Evolutionary conservation across 1,140 invertebrate species (phyloP), one percentile per base, ranked within the genome.

Genomic region (Sarcophaga peregrina): DNA sequence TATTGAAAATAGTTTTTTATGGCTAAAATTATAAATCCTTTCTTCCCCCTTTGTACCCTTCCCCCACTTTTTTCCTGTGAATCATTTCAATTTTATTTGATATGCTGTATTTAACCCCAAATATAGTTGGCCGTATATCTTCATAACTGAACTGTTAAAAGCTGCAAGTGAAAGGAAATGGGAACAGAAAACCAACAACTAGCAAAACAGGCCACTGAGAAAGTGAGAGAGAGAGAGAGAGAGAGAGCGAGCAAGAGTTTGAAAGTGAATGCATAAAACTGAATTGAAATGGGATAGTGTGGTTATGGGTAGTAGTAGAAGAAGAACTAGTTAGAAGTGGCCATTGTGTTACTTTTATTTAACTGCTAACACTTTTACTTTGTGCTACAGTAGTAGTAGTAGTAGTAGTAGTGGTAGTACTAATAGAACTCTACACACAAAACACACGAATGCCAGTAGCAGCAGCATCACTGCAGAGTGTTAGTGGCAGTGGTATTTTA

Each of bases 71-170:
- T 68, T 20, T 17, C n/a, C 62, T 68, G n/a, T 78, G 48, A 78
- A 17, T 47, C 75, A 78, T 50, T 78, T 78, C 48, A 78, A 47
- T 78, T 78, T 78, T 78, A 78, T 78, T 78, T 78, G 47, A 50
- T 15, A 50, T 78, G 50, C 25, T 2, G n/a, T 78, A 78, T 78
- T 78, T 78, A 78, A 78, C 47, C 75, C 17, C 75, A 78, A 78
- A 37, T 9, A 78, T 78, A 50, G 47, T 50, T 78, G 75, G 47
- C 25, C 48, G 75, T 76, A 76, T 50, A 76, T 76, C 75, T 76
- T 76, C 75, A 76, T 76, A 76, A 76, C 47, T 50, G 13, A 20
- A 48, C 75, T 50, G 50, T 50, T 76, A 78, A 75, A 50, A 50
- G n/a, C 8, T 78, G n/a, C 17, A 68, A 68, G 62, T 68, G 62